Percentiles rank a stretch among this genome's conserved stretches.
phyloP scores from a whole-genome alignment of 1,140 invertebrate species.

The Eciton burchellii region DNA sequence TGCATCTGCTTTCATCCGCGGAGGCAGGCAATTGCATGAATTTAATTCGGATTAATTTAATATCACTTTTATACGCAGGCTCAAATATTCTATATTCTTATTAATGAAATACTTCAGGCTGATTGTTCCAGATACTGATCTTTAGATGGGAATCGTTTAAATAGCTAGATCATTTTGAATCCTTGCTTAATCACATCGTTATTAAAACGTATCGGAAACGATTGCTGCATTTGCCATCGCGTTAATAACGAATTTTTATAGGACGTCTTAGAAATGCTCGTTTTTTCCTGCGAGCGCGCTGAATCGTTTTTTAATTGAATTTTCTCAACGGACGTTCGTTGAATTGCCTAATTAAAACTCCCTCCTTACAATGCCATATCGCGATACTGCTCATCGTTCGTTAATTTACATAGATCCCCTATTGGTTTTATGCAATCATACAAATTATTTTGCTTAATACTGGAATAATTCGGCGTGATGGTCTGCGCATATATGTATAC shows the following conservation, averaged over 20 bases:
- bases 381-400: too few species aligned
- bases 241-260: constrained; percentile 25
- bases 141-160: constrained; percentile 17
- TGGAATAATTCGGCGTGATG: neutral
- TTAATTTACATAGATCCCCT: neutral
- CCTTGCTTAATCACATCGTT: constrained; percentile 6
- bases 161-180: neutral
- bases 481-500: neutral
- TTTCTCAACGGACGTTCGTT: neutral
- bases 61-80: neutral
- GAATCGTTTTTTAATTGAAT: constrained; percentile 19
- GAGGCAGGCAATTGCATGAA: too few species aligned
- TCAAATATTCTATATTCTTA: too few species aligned
- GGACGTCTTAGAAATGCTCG: neutral
- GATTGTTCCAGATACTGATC: too few species aligned
- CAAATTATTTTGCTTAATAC: neutral
- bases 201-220: constrained; percentile 3
- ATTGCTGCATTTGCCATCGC: constrained; percentile 7
- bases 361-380: neutral
- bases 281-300: neutral
- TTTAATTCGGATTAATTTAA: constrained; percentile 21
- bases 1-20: too few species aligned
- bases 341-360: neutral
- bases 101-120: too few species aligned
- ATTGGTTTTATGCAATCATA: too few species aligned